phyloP scores from a whole-genome alignment of 1,140 invertebrate species.

The Caerostris extrusa region DNA sequence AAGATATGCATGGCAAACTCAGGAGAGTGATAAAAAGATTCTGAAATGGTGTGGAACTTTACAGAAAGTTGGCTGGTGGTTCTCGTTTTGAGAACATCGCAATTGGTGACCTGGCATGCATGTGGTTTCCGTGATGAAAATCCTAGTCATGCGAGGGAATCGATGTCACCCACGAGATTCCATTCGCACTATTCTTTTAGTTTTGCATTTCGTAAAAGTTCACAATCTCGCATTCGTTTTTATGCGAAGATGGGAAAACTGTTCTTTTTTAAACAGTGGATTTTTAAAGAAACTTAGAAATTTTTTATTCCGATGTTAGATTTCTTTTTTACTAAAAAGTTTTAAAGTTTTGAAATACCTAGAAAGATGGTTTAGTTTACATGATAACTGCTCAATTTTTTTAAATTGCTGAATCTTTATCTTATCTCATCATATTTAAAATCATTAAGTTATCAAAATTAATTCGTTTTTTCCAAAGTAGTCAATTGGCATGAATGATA shows the following conservation, averaged over 20 bases:
- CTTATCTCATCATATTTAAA: neutral
- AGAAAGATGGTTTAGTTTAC: constrained; percentile 1
- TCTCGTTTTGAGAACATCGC: constrained; percentile 1
- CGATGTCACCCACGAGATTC: constrained; percentile 13
- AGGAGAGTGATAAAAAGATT: constrained; percentile 30
- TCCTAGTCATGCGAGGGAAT: constrained; percentile 26
- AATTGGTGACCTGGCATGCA: neutral
- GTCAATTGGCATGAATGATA: neutral
- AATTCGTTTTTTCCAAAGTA: constrained; percentile 3
- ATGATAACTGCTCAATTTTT: constrained; percentile 12
- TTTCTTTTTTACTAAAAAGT: constrained; percentile 19
- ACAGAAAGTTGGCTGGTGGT: neutral
- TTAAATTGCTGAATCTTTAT: neutral
- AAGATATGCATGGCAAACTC: constrained; percentile 31
- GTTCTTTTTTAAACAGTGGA: neutral
- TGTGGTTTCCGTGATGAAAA: constrained; percentile 34
- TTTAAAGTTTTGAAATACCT: neutral
- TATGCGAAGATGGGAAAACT: constrained; percentile 16
- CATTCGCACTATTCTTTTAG: constrained; percentile 21
- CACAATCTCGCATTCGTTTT: constrained; percentile 6
- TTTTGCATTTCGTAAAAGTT: neutral
- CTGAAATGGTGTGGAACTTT: constrained; percentile 43
- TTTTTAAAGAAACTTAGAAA: constrained; percentile 24
- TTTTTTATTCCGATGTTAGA: constrained; percentile 31
- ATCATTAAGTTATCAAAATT: neutral